Evolutionary conservation across 2,888 invertebrate genomes (phyloP), one percentile per base, ranked within the genome.

Genomic region (Protonemura montana): DNA sequence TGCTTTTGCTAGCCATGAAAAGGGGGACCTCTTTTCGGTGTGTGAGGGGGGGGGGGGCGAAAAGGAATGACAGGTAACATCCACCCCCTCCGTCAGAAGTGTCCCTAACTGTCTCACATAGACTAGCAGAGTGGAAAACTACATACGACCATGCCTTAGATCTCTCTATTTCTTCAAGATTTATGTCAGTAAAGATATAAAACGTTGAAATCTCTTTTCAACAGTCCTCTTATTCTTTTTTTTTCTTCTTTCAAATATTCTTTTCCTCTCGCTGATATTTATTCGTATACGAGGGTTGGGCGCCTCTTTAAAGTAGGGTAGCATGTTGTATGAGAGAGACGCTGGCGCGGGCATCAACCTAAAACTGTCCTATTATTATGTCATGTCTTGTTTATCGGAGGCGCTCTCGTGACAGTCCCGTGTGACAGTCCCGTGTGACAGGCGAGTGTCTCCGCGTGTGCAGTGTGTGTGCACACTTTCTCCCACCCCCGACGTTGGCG

Each of bases 151-250:
- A 76, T 13, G 59, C 81, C 42, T 84, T 59, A 76, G 84, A 84
- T 84, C 25, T 84, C 84, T 84, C 81, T 81, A 81, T 81, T 90
- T 86, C 82, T 78, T 86, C 35, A 85, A 87, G 87, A 87, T 86
- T 87, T 87, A 86, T 87, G 87, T 87, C 87, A 87, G 86, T 83
- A 30, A 86, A 86, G 85, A 59, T 81, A 87, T 87, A 86, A 87
- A 87, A 85, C 84, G 85, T 76, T 84, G 84, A 85, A 86, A 87
- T 86, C 86, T 86, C 84, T 85, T 87, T 82, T 77, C 85, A 82
- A 85, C 85, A 85, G 85, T 85, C 78, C 41, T 81, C 80, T 76
- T 83, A 76, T 76, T 42, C 42, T 30, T 77, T 29, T 86, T 59
- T 59, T 13, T 59, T 59, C 41, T 41, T 41, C 41, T 41, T 59